Evolutionary conservation across 2,888 invertebrate species (phyloP).

Genomic region (Sylvicola fuscatus): DNA sequence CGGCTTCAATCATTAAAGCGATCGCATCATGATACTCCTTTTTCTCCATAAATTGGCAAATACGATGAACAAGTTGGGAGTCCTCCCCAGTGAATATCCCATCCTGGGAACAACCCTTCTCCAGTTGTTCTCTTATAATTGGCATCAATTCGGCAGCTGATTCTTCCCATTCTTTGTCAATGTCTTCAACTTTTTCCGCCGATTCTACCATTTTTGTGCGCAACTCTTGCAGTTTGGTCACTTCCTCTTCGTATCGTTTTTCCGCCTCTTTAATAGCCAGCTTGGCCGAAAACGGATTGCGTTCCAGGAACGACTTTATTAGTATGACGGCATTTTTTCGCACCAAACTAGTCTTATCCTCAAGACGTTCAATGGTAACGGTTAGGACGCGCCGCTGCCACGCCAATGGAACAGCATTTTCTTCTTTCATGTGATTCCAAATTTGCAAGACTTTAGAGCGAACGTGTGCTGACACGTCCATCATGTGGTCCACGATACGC

Average conservation of each 20-base stretch:
- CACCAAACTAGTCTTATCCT: slow-evolving; percentile 67
- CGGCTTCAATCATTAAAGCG: slow-evolving; percentile 18
- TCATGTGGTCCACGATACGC: slow-evolving; percentile 59
- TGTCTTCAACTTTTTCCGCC: slow-evolving; percentile 28
- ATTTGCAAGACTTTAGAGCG: slow-evolving; percentile 67
- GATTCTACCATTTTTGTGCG: slow-evolving; percentile 31
- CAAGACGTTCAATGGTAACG: slow-evolving; percentile 45
- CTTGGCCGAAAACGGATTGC: slow-evolving; percentile 69
- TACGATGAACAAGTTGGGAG: background rate
- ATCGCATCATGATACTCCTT: slow-evolving; percentile 20
- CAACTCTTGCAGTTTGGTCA: slow-evolving; percentile 21
- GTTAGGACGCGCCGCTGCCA: slow-evolving; percentile 46
- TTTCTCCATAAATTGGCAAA: slow-evolving; percentile 7
- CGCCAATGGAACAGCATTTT: slow-evolving; percentile 55
- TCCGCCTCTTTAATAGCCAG: slow-evolving; percentile 32
- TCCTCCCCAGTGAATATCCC: slow-evolving; percentile 9
- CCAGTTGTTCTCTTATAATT: slow-evolving; percentile 16
- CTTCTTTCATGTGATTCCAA: slow-evolving; percentile 58
- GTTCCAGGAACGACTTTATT: slow-evolving; percentile 48
- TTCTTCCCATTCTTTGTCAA: slow-evolving; percentile 26
- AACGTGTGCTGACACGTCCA: slow-evolving; percentile 69
- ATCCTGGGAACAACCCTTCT: slow-evolving; percentile 14
- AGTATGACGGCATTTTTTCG: slow-evolving; percentile 50
- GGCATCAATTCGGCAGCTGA: slow-evolving; percentile 16
- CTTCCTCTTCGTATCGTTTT: slow-evolving; percentile 30